Evolutionary conservation across 2,888 invertebrate species (phyloP).

Genomic region (Lepidocyrtoides sp.): DNA sequence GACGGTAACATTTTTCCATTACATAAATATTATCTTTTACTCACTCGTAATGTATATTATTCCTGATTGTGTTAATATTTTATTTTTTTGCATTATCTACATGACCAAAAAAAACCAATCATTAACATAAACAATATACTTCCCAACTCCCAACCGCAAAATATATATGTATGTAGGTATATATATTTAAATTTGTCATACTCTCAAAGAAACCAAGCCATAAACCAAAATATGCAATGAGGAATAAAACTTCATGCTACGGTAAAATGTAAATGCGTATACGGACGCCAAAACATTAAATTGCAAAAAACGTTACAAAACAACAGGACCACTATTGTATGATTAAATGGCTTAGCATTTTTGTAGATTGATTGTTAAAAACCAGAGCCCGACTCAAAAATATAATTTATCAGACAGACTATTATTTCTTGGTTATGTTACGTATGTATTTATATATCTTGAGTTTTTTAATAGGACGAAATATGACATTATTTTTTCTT

Average conservation of each 20-base stretch:
- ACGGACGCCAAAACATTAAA: not conserved
- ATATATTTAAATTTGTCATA: too few relatives aligned
- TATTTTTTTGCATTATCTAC: not conserved
- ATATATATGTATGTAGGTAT: too few relatives aligned
- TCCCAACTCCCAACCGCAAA: not conserved
- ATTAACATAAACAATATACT: not conserved
- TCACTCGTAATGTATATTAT: too few relatives aligned
- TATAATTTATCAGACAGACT: conserved; percentile 19
- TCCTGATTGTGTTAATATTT: not conserved
- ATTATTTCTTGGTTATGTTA: not conserved
- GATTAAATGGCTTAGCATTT: not conserved
- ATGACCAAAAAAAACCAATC: not conserved
- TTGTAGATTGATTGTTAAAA: not conserved
- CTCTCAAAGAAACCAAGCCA: not conserved
- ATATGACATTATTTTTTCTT: not conserved
- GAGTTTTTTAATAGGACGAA: conserved; percentile 42
- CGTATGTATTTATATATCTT: not conserved
- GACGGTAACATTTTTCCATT: conserved; percentile 13
- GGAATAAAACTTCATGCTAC: not conserved
- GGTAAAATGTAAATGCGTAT: not conserved
- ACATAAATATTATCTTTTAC: not conserved
- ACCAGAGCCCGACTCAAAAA: conserved; percentile 53
- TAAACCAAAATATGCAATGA: not conserved
- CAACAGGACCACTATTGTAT: not conserved
- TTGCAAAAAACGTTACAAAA: not conserved